phyloP scores from a whole-genome alignment of 2,113 vertebrate genomes.

The Terrapene triunguis region DNA sequence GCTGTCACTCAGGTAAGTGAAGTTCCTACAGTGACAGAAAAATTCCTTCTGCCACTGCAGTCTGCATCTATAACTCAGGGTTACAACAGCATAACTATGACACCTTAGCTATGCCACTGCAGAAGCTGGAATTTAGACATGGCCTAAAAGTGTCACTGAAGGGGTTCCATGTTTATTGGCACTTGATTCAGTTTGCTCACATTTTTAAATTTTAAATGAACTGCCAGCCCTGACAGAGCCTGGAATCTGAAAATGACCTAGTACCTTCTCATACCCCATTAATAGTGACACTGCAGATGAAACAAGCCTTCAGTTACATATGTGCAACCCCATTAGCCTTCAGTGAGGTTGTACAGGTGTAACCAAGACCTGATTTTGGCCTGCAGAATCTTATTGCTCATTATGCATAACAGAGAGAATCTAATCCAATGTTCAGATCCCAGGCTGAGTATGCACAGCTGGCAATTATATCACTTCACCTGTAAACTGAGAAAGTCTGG shows the following conservation, averaged over 20 bases:
- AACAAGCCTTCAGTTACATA: not conserved
- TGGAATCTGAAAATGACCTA: not conserved
- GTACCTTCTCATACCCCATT: not conserved
- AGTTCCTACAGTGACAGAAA: not conserved
- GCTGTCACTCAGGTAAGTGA: not conserved
- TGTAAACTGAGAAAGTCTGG: not conserved
- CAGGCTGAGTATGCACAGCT: not conserved
- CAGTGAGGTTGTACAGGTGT: not conserved
- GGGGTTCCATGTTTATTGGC: not conserved
- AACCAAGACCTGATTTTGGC: not conserved
- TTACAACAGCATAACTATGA: not conserved
- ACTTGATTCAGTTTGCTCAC: not conserved
- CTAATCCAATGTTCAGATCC: not conserved
- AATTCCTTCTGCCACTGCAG: not conserved
- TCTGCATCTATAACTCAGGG: not conserved
- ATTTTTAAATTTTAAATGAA: not conserved
- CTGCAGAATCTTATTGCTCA: not conserved
- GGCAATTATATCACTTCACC: not conserved
- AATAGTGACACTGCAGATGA: not conserved
- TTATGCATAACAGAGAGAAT: not conserved
- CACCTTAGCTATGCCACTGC: not conserved
- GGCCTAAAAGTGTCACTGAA: not conserved
- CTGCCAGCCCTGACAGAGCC: not conserved
- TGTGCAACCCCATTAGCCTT: not conserved
- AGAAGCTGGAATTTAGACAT: not conserved